phyloP scores from a whole-genome alignment of 2,797 vertebrate species.

The Distichodus sexfasciatus region DNA sequence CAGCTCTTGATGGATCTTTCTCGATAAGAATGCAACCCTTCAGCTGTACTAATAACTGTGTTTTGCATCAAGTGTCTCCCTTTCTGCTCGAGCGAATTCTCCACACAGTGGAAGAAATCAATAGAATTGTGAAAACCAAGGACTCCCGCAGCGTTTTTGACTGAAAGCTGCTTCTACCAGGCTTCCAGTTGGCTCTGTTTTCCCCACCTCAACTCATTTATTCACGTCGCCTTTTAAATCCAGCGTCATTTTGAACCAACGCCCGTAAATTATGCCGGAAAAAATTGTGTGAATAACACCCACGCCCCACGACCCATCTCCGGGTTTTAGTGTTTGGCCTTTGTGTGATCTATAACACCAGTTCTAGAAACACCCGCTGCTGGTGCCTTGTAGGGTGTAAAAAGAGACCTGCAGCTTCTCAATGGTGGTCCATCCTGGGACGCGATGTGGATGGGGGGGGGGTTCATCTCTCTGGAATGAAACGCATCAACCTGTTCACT shows the following conservation, averaged over 20 bases:
- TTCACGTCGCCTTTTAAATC: neutral
- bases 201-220: neutral
- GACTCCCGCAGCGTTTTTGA: conserved; percentile 27
- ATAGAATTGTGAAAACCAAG: conserved; percentile 27
- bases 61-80: conserved; percentile 3
- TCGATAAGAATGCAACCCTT: conserved; percentile 10
- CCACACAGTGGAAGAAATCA: conserved; percentile 35
- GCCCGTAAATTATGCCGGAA: neutral
- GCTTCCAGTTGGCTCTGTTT: neutral
- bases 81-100: conserved; percentile 18
- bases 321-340: too few relatives aligned
- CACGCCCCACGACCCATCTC: too few relatives aligned
- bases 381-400: neutral
- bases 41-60: conserved; percentile 26
- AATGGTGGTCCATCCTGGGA: neutral
- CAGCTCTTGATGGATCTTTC: conserved; percentile 18
- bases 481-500: neutral
- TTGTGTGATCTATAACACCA: too few relatives aligned
- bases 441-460: too few relatives aligned
- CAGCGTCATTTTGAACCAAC: neutral
- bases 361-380: too few relatives aligned
- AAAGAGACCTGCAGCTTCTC: neutral
- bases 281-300: neutral
- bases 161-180: conserved; percentile 45
- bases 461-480: neutral